Conservation (phyloP, 2,888 invertebrate species). For the Zelleria hepariella region DNA sequence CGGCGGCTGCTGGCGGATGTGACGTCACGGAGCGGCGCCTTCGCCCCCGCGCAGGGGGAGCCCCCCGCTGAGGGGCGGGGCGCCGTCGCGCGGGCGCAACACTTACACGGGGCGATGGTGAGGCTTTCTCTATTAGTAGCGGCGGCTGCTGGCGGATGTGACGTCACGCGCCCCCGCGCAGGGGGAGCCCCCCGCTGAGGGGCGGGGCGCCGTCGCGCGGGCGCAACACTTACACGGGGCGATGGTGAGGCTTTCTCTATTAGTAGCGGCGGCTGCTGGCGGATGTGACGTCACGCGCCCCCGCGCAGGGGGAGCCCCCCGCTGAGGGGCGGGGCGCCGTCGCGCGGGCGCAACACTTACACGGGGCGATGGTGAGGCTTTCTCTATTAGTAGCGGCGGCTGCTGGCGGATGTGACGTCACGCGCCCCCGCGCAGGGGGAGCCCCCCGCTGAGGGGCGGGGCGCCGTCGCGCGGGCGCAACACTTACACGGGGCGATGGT, state of each 20-base stretch:
- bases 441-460: neutral
- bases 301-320: neutral
- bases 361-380: conserved; percentile 40
- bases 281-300: neutral
- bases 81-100: conserved; percentile 18
- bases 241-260: conserved; percentile 42
- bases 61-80: conserved; percentile 5
- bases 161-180: neutral
- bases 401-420: neutral
- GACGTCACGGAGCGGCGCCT: conserved; percentile 23
- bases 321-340: neutral
- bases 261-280: neutral
- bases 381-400: no score
- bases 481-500: conserved; percentile 41
- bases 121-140: no score
- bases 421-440: neutral
- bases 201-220: no score
- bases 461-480: conserved; percentile 14
- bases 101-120: conserved; percentile 40
- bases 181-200: neutral
- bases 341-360: conserved; percentile 21
- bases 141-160: neutral
- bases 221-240: conserved; percentile 30
- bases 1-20: conserved; percentile 25
- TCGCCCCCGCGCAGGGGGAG: conserved; percentile 15